Evolutionary conservation across 2,888 invertebrate species (phyloP).

Genomic region (Drosophila pseudotakahashii): DNA sequence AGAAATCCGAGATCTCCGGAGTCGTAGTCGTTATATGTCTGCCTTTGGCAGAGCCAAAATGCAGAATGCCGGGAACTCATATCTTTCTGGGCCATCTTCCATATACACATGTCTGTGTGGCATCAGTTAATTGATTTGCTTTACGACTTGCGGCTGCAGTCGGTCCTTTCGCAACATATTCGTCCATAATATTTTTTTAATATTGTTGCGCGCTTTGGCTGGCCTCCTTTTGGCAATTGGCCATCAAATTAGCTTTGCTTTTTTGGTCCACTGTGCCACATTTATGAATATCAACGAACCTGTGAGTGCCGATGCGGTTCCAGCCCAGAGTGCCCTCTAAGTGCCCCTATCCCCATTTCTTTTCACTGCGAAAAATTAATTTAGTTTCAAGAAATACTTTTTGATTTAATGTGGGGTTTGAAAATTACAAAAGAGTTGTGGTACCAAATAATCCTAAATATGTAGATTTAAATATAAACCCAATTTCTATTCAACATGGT

Average conservation of each 20-base stretch:
- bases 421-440: too few species aligned
- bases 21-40: conserved; percentile 1
- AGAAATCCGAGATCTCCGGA: neutral
- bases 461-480: too few species aligned
- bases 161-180: conserved; percentile 26
- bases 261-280: conserved; percentile 74
- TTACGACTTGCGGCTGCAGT: conserved; percentile 65
- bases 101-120: conserved; percentile 28
- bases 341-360: conserved; percentile 19
- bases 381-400: neutral
- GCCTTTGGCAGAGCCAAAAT: conserved; percentile 11
- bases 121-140: conserved; percentile 71
- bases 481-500: too few species aligned
- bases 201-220: conserved; percentile 58
- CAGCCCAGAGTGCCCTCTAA: conserved; percentile 20
- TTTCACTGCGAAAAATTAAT: conserved; percentile 4
- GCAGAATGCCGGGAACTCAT: neutral
- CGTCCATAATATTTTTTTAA: conserved; percentile 71
- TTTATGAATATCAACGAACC: conserved; percentile 72
- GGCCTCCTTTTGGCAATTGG: conserved; percentile 66
- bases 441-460: too few species aligned
- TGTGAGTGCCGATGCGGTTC: conserved; percentile 50
- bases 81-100: conserved; percentile 44
- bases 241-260: conserved; percentile 69
- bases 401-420: neutral